Evolutionary conservation across 1,140 invertebrate genomes (phyloP).

Genomic region (Drosophila neocordata): DNA sequence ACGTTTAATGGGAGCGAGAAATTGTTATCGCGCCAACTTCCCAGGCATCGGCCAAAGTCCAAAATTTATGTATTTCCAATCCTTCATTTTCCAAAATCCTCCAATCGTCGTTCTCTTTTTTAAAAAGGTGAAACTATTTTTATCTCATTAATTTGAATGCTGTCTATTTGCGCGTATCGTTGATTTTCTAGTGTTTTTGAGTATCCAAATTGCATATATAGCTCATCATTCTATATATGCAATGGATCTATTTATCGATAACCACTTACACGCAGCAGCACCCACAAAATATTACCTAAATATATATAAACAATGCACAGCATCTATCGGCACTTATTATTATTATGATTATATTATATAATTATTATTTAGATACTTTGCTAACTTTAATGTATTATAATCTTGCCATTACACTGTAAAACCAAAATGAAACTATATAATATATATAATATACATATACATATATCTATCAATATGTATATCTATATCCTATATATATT

Average conservation of each 20-base stretch:
- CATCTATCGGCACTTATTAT: constrained; percentile 37
- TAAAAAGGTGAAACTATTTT: not conserved
- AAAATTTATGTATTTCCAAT: constrained; percentile 17
- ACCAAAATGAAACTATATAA: not conserved
- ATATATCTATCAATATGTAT: not conserved
- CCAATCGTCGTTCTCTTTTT: not conserved
- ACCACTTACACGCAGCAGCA: constrained; percentile 17
- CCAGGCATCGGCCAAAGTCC: constrained; percentile 45
- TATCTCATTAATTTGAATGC: constrained; percentile 67
- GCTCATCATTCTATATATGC: constrained; percentile 30
- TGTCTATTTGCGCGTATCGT: constrained; percentile 72
- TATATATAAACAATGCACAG: constrained; percentile 30
- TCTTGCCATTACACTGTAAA: constrained; percentile 6
- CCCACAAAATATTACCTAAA: constrained; percentile 18
- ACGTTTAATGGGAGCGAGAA: not conserved
- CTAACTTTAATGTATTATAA: constrained; percentile 1
- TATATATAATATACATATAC: not conserved
- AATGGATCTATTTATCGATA: constrained; percentile 29
- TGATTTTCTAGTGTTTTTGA: constrained; percentile 67
- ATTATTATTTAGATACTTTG: constrained; percentile 5
- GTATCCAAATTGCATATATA: constrained; percentile 32
- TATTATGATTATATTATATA: not conserved
- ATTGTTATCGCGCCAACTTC: not conserved
- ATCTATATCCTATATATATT: constrained; percentile 12
- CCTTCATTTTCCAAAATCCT: not conserved